Base-by-base conservation (phyloP, 2,797 vertebrate genomes). In the Cirrhinus molitorella region DNA sequence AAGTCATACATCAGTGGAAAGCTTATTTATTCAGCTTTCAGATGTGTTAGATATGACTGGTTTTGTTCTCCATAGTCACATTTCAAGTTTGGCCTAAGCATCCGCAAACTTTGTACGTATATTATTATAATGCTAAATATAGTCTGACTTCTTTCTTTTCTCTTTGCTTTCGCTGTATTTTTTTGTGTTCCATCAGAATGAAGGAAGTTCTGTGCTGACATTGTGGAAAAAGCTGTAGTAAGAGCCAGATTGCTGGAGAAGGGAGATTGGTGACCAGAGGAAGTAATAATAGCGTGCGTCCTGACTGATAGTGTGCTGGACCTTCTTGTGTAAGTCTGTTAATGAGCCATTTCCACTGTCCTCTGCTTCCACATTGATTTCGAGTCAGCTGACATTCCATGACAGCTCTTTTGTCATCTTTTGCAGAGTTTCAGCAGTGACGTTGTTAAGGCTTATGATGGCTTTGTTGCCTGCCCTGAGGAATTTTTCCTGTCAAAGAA, bases 141-240 rank as follows among this genome's bases (percentile, higher is more conserved):
- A 83, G 63, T 37, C 37, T 57, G 47, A 53, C 47, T 74, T 71
- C 12, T 63, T n/a, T 63, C 55, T 51, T 65, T 86, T 88, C 87
- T 87, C 87, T 91, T 85, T 89, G 87, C 87, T 86, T 87, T 90
- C 89, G 88, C 40, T 63, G 21, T 71, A 53, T 67, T 28, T 70
- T n/a, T 81, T n/a, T 47, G 65, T 72, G n/a, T n/a, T 59, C 65
- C 61, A 67, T 71, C 80, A 67, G 83, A 79, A 88, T 87, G 65
- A 87, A 87, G 68, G 83, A 91, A 88, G 87, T 91, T 86, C 83
- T 87, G 89, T 89, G 85, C 88, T 88, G 92, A 93, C 90, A 85
- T 94, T 94, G 94, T 95, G 95, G 95, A 94, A 95, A 95, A 93
- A 90, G 77, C 85, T 34, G 87, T 79, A 88, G 92, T 83, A 91